These are phyloP conservation scores for Neomicropteryx cornuta DNA, from an alignment of 1,140 invertebrate genomes.

Conservation along the genomic window DNA sequence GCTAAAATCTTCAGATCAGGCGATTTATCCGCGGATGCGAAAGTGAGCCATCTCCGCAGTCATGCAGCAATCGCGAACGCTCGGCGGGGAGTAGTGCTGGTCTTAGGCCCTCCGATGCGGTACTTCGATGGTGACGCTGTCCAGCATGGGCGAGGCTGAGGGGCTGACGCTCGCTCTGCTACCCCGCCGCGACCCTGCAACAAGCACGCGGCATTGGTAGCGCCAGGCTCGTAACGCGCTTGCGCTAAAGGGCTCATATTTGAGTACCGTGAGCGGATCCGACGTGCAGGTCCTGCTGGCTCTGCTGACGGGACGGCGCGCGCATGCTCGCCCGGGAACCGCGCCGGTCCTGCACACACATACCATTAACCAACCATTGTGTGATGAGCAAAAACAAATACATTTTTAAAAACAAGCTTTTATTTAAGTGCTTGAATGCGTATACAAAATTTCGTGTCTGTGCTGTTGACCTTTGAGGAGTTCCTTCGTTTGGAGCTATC, in stretches of 20 bases:
- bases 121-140: constrained; percentile 47
- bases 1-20: too few species aligned
- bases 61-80: too few species aligned
- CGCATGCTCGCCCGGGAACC: constrained; percentile 67
- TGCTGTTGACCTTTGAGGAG: too few species aligned
- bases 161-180: constrained; percentile 55
- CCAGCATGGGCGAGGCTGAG: constrained; percentile 45
- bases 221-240: constrained; percentile 11
- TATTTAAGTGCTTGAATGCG: too few species aligned
- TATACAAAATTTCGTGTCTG: too few species aligned
- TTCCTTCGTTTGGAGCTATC: too few species aligned
- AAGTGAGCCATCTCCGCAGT: too few species aligned
- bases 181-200: constrained; percentile 53
- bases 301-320: constrained; percentile 67
- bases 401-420: too few species aligned
- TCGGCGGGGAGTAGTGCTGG: background rate
- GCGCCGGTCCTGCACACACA: constrained; percentile 55
- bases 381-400: too few species aligned
- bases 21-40: too few species aligned
- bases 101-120: constrained; percentile 34
- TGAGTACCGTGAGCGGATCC: constrained; percentile 50
- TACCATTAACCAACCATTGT: too few species aligned
- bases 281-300: constrained; percentile 69
- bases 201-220: constrained; percentile 25
- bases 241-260: constrained; percentile 2